Base-by-base conservation (phyloP, 2,888 invertebrate genomes). In the Aporophyla lueneburgensis region DNA sequence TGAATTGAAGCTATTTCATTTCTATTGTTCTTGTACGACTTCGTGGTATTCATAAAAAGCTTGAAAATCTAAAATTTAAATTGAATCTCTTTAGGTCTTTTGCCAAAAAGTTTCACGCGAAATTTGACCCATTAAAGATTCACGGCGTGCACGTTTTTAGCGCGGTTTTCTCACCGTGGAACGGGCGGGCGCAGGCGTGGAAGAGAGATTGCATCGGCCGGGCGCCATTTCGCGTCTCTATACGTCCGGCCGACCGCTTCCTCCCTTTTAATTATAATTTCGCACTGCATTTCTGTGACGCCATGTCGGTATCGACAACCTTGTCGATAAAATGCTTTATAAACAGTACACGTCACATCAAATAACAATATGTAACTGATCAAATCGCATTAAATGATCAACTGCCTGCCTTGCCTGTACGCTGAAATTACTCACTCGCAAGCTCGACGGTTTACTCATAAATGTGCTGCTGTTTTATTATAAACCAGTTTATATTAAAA, bases 231-330 rank as follows among this genome's bases (percentile, higher is more conserved):
- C 88, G 92, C 92, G 90, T 92, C 93, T 89, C 86, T 85, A 62
- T 76, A 88, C 92, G 94, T 96, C 96, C 95, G 96, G 95, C 90
- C 89, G 81, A 74, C 82, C 92, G 93, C 94, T 96, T 96, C 96
- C 95, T 96, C 94, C 92, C 93, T 94, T 93, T 87, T 94, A 94
- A 95, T 95, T 95, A 94, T 93, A 91, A 93, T 94, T 94, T 95
- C 86, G 93, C 92, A 87, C 91, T 92, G 93, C 92, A 91, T 91
- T 92, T 87, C 89, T 89, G 84, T 89, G 88, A 90, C 86, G 87
- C 85, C 85, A 87, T 78, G 79, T 76, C 78, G 80, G 84, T 86
- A 87, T 86, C 84, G 81, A 79, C 85, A 84, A 70, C 80, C 78
- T 82, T 83, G 86, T 77, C 83, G 78, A 80, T 87, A 80, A 76